These are phyloP conservation scores for Paramormyrops hopkinsi DNA, from an alignment of 2,797 vertebrate species.

Conservation along the genomic window DNA sequence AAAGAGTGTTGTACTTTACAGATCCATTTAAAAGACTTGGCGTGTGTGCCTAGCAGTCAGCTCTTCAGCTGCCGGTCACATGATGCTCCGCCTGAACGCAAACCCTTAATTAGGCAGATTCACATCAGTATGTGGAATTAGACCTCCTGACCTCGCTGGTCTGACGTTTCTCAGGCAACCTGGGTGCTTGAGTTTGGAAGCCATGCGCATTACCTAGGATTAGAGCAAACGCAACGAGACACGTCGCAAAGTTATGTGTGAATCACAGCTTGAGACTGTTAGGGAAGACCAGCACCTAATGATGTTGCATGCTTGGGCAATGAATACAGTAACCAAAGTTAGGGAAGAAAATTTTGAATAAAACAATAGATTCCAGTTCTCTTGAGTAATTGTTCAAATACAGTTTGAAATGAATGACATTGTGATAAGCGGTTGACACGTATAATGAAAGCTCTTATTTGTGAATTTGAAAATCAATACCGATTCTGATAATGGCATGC, in stretches of 20 bases:
- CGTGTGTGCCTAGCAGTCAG: not conserved
- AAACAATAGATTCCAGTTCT: not conserved
- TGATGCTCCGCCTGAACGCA: not conserved
- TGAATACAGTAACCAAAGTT: not conserved
- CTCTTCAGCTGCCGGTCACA: not conserved
- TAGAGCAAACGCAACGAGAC: not conserved
- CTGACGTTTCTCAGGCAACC: slow-evolving; percentile 1
- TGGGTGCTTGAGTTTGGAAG: not conserved
- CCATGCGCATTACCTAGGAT: not conserved
- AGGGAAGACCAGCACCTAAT: not conserved
- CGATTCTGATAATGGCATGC: not conserved
- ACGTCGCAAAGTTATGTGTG: not conserved
- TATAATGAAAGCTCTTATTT: not conserved
- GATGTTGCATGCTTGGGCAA: not conserved
- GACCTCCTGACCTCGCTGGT: not conserved
- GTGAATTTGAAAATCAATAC: not conserved
- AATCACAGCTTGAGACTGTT: not conserved
- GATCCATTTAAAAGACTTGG: not conserved
- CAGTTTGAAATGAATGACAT: not conserved
- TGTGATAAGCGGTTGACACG: not conserved
- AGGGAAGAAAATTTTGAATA: not conserved
- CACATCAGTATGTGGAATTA: not conserved
- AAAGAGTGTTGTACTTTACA: not conserved
- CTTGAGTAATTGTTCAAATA: not conserved
- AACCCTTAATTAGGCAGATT: not conserved